phyloP scores from a whole-genome alignment of 2,888 invertebrate genomes.

The Tetragonisca angustula region DNA sequence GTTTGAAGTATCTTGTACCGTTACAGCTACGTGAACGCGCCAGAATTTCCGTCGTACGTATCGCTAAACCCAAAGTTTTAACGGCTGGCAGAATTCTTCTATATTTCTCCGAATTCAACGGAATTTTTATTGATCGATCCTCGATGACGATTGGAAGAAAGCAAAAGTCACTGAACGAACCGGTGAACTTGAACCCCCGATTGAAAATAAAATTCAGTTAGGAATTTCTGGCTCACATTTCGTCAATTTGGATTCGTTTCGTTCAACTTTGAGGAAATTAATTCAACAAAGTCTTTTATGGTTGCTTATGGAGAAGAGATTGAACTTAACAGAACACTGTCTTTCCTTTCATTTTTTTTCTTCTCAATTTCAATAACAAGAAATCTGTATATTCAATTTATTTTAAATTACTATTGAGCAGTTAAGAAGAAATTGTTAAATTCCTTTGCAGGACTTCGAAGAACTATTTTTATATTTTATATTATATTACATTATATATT shows the following conservation, averaged over 20 bases:
- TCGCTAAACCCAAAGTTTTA: constrained; percentile 36
- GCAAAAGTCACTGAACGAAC: not conserved
- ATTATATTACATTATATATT: not conserved
- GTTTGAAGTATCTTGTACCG: constrained; percentile 78
- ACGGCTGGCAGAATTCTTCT: constrained; percentile 44
- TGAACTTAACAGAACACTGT: too few species aligned
- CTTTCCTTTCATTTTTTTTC: too few species aligned
- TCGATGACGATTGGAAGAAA: constrained; percentile 15
- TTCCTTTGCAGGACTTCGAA: too few species aligned
- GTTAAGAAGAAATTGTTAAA: too few species aligned
- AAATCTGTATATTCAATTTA: not conserved
- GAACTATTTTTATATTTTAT: not conserved
- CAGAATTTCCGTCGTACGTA: constrained; percentile 58
- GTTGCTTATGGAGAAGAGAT: not conserved
- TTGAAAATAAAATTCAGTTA: not conserved
- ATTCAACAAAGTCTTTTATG: not conserved
- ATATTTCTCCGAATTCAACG: constrained; percentile 16
- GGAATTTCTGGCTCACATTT: not conserved
- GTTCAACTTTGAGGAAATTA: not conserved
- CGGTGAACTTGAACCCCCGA: not conserved
- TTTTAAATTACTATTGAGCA: not conserved
- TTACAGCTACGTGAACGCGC: constrained; percentile 72
- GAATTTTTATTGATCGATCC: not conserved
- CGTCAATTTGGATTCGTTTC: not conserved
- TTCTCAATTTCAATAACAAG: not conserved